A percentile compares a stretch with the other conserved stretches of the same genome.
Conservation (phyloP, 2,888 invertebrate species). For the Craniophora ligustri region DNA sequence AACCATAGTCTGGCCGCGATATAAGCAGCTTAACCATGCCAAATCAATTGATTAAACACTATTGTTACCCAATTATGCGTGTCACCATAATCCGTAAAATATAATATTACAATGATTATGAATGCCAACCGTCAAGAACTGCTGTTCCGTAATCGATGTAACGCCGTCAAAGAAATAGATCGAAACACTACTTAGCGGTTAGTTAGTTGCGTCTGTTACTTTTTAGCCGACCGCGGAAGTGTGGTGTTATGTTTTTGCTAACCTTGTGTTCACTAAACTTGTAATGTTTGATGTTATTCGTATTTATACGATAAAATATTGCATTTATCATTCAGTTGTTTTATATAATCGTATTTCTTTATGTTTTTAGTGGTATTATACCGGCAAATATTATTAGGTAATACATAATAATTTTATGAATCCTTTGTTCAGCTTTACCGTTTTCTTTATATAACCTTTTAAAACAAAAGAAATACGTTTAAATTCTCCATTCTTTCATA, state of each 20-base stretch:
- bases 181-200: slow-evolving; percentile 35
- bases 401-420: too few relatives aligned
- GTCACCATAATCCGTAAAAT: neutral
- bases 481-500: too few relatives aligned
- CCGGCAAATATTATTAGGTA: too few relatives aligned
- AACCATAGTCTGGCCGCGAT: too few relatives aligned
- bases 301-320: slow-evolving; percentile 16
- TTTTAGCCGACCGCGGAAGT: slow-evolving; percentile 46
- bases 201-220: slow-evolving; percentile 20
- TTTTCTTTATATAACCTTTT: too few relatives aligned
- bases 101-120: slow-evolving; percentile 31
- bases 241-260: slow-evolving; percentile 27
- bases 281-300: slow-evolving; percentile 10
- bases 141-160: slow-evolving; percentile 44
- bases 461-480: too few relatives aligned
- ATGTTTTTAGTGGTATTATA: neutral
- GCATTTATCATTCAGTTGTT: neutral
- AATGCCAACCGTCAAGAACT: slow-evolving; percentile 20
- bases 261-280: slow-evolving; percentile 40
- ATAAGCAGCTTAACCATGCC: too few relatives aligned
- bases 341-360: neutral
- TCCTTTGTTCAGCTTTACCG: too few relatives aligned
- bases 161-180: slow-evolving; percentile 42
- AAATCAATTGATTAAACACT: too few relatives aligned
- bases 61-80: too few relatives aligned